Evolutionary conservation across 2,113 vertebrate species (phyloP), one percentile per base, ranked within the genome.

Genomic region (Candoia aspera): DNA sequence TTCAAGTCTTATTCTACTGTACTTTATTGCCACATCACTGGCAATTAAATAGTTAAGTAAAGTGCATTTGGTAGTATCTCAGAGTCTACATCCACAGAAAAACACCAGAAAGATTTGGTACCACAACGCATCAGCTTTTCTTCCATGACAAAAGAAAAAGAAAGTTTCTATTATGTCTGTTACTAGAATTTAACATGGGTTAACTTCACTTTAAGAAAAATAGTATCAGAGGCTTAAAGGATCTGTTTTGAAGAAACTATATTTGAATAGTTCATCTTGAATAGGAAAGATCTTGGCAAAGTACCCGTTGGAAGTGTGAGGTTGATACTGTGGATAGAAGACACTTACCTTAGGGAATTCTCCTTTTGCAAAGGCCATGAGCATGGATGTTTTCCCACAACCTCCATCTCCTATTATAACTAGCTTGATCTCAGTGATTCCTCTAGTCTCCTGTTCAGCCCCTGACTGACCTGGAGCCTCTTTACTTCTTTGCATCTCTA

Each of bases 341-440:
- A 19, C 1, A 8, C 2, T 90, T 95, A 97, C 97, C 97, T 97
- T 95, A 33, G 97, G 96, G 93, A 98, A 98, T 87, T 93, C 89
- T 13, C 97, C 97, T 0, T 26, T 88, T 73, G 96, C 94, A 4
- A 98, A 98, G 88, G 96, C 95, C 96, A 96, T 73, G 93, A 98
- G 96, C 96, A 98, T 95, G 0, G 96, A 97, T 0, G 97, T 98
- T 95, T 98, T 97, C 93, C 97, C 97, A 92, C 97, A 97, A 94
- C 97, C 97, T 5, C 97, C 97, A n/a, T 98, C 97, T 87, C 97
- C 97, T 46, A 97, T 97, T 10, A 97, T 19, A 68, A 98, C 97
- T 19, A 91, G 96, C 92, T 98, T 98, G 90, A 97, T 59, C 6
- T 96, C 95, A 2, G 79, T 68, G 53, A 42, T 55, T 59, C 53